Base-by-base conservation (phyloP, 2,797 vertebrate species). In the Thalassophryne amazonica region DNA sequence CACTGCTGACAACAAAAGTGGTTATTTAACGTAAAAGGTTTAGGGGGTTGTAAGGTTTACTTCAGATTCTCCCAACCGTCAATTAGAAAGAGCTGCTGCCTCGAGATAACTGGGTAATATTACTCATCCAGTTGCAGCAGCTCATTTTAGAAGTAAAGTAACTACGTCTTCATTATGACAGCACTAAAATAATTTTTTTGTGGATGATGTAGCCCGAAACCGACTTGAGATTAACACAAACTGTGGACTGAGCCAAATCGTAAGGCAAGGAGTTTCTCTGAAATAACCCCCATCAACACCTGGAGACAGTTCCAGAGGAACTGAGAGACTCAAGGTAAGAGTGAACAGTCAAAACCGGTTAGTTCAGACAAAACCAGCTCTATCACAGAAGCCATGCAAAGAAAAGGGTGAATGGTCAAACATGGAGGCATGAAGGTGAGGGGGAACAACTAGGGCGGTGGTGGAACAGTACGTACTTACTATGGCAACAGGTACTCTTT, bases 401-500 rank as follows among this genome's bases (percentile, higher is more conserved):
- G 52, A 20, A 59, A n/a, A 7, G 41, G 31, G 51, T 49, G 30
- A 23, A 71, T 55, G 63, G 67, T 52, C 64, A 81, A 85, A 84
- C 62, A 74, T 64, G n/a, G n/a, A 64, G 69, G 71, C 58, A 33
- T 80, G 82, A 47, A 63, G 70, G 66, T 83, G 80, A 57, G 9
- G 21, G 52, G 56, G 49, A 58, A n/a, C n/a, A n/a, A 65, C 57
- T 35, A 38, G 36, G 51, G 60, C 33, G 73, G 45, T 73, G 69
- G 65, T 86, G 88, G 89, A 90, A 88, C 86, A 69, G 74, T 84
- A 86, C 88, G 85, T 99, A 99, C 97, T 99, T 98, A 99, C 97
- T 99, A 99, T 91, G 96, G 96, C 81, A 98, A 95, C 93, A 98
- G 97, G 96, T 96, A 97, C 89, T 98, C 97, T 97, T 93, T 99